A percentile compares a stretch with the other conserved stretches of the same genome.
These are phyloP conservation scores for Aromia moschata DNA, from an alignment of 2,888 invertebrate genomes.

Conservation along the genomic window DNA sequence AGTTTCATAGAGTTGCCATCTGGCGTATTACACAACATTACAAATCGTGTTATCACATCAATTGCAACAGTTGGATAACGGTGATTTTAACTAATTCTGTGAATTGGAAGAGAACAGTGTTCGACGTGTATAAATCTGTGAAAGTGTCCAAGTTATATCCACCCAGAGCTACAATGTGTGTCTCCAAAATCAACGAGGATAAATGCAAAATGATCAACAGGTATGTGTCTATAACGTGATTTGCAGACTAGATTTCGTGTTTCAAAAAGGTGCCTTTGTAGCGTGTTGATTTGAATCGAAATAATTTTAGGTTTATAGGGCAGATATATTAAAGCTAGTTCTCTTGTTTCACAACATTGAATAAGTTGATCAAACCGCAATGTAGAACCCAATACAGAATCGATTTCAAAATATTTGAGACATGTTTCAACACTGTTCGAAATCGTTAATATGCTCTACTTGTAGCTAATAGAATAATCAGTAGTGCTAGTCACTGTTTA, in stretches of 20 bases:
- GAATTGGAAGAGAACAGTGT: constrained; percentile 17
- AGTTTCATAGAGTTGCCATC: not conserved
- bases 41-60: constrained; percentile 1
- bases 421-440: too few species aligned
- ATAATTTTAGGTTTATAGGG: too few species aligned
- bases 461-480: too few species aligned
- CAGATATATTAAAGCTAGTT: too few species aligned
- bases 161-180: constrained; percentile 45
- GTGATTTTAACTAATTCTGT: constrained; percentile 25
- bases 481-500: too few species aligned
- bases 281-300: not conserved
- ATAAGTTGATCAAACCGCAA: not conserved
- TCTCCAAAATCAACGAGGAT: constrained; percentile 47
- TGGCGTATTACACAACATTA: constrained; percentile 35
- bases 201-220: constrained; percentile 59
- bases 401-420: too few species aligned
- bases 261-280: not conserved
- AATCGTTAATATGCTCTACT: too few species aligned
- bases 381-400: too few species aligned
- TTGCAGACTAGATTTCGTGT: not conserved
- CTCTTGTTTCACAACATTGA: not conserved
- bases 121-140: constrained; percentile 32
- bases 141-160: constrained; percentile 9
- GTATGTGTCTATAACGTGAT: constrained; percentile 41
- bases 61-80: not conserved